Percentiles rank a stretch among this genome's conserved stretches.
phyloP scores from a whole-genome alignment of 1,140 invertebrate species.

The Galendromus occidentalis region DNA sequence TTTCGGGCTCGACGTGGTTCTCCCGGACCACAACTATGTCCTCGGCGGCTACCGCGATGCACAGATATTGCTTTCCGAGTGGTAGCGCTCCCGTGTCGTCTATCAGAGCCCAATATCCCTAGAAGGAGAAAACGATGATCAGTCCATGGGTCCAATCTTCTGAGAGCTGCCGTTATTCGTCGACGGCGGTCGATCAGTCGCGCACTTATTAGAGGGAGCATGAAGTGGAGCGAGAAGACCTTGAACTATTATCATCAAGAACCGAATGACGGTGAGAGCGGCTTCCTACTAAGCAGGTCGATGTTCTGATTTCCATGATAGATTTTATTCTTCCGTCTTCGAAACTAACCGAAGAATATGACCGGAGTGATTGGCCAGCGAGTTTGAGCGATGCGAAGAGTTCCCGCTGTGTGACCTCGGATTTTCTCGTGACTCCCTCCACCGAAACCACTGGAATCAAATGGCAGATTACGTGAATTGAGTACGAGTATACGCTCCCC shows the following conservation, averaged over 20 bases:
- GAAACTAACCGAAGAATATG: background rate
- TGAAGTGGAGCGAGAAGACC: too few species aligned
- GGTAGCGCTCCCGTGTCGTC: background rate
- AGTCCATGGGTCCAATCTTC: too few species aligned
- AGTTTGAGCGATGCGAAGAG: background rate
- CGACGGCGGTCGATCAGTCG: too few species aligned
- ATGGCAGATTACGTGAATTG: too few species aligned
- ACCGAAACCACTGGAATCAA: background rate
- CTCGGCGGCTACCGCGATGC: background rate
- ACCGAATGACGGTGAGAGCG: too few species aligned
- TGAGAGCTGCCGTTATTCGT: too few species aligned
- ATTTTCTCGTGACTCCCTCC: background rate
- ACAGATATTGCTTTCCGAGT: background rate
- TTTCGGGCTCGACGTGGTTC: background rate
- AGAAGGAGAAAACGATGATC: background rate
- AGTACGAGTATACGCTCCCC: too few species aligned
- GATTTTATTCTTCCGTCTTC: too few species aligned
- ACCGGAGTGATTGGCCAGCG: background rate
- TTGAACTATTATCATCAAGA: too few species aligned
- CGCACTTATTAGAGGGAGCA: too few species aligned
- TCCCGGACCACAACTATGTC: background rate
- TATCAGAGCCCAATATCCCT: background rate
- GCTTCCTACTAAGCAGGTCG: too few species aligned
- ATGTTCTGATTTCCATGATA: too few species aligned
- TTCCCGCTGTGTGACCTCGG: background rate